These are phyloP conservation scores for Platysternon megacephalum DNA, from an alignment of 2,113 vertebrate genomes.

Conservation along the genomic window DNA sequence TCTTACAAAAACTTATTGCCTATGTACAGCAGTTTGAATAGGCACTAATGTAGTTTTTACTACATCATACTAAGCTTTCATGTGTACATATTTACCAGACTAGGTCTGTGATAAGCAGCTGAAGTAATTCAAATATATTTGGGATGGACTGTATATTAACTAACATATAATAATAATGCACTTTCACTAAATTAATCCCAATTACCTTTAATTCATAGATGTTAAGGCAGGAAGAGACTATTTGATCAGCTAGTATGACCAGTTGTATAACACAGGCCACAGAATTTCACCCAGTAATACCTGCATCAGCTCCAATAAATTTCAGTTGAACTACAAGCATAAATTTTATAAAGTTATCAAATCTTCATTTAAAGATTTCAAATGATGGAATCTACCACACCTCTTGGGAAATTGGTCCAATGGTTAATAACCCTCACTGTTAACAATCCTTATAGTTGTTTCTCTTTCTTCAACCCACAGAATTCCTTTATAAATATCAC, in stretches of 20 bases:
- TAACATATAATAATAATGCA: not conserved
- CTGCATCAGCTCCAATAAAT: not conserved
- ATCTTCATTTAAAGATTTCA: not conserved
- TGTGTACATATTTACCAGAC: not conserved
- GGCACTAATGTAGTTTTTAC: accelerated
- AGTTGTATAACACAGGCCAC: not conserved
- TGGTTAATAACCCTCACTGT: not conserved
- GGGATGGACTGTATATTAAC: not conserved
- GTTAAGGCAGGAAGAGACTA: not conserved
- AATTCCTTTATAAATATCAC: not conserved
- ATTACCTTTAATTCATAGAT: not conserved
- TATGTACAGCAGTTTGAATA: not conserved
- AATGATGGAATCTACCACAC: accelerated
- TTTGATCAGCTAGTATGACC: accelerated
- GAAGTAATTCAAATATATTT: not conserved
- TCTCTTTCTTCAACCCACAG: not conserved
- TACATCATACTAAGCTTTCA: not conserved
- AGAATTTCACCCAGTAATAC: not conserved
- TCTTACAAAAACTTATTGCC: not conserved
- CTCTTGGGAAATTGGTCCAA: accelerated
- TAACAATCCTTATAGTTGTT: not conserved
- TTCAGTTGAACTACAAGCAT: accelerated
- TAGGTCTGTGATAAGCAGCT: accelerated
- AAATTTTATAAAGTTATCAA: not conserved
- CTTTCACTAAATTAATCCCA: not conserved